phyloP scores from a whole-genome alignment of 1,140 invertebrate genomes.

The Heterodera carotae region DNA sequence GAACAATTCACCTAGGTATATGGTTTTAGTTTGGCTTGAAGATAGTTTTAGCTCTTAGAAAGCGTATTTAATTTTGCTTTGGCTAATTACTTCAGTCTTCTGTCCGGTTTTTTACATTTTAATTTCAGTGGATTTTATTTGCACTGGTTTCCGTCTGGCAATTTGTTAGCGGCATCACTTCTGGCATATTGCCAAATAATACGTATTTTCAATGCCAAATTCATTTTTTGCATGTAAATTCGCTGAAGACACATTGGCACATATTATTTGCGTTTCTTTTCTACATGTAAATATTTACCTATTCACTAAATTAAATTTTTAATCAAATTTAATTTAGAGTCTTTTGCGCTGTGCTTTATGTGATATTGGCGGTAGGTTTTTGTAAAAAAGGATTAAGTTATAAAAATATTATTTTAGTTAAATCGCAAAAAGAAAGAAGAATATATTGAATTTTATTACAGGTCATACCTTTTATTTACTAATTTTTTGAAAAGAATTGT shows the following conservation, averaged over 20 bases:
- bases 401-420: neutral
- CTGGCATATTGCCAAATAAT: neutral
- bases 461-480: too few species aligned
- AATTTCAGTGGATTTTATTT: conserved; percentile 8
- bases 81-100: too few species aligned
- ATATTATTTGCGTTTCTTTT: neutral
- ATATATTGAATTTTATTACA: conserved; percentile 24
- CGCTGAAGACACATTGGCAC: conserved; percentile 20
- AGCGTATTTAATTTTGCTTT: neutral
- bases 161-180: neutral
- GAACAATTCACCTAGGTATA: too few species aligned
- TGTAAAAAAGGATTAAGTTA: conserved; percentile 10
- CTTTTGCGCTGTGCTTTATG: neutral
- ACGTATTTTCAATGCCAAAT: neutral
- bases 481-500: too few species aligned
- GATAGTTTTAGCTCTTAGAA: neutral
- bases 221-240: neutral
- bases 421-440: conserved; percentile 16
- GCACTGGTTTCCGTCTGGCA: neutral
- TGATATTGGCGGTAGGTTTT: neutral
- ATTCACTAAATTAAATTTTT: neutral
- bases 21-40: too few species aligned
- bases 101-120: neutral
- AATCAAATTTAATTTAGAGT: conserved; percentile 8
- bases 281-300: conserved; percentile 4